phyloP scores from a whole-genome alignment of 2,888 invertebrate genomes.

The Diarsia brunnea region DNA sequence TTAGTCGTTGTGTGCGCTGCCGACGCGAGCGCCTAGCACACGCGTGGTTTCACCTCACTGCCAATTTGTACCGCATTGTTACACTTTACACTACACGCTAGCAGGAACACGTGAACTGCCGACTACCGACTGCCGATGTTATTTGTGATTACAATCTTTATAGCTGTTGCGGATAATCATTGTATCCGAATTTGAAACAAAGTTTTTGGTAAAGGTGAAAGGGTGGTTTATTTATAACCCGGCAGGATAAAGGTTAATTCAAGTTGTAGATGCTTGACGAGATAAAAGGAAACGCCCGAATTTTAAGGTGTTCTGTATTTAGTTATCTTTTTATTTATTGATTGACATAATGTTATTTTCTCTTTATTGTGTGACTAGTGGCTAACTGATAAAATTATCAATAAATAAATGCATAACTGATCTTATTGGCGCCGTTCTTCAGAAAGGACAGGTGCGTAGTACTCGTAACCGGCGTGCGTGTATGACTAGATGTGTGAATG shows the following conservation, averaged over 20 bases:
- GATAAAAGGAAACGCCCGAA: constrained; percentile 19
- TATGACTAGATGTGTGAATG: too few relatives aligned
- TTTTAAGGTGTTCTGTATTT: constrained; percentile 5
- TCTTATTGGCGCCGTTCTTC: too few relatives aligned
- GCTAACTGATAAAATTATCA: too few relatives aligned
- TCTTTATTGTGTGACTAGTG: too few relatives aligned
- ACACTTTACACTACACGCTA: constrained; percentile 67
- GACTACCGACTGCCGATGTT: constrained; percentile 25
- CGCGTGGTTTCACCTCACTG: constrained; percentile 79
- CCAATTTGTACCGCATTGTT: constrained; percentile 82
- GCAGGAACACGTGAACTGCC: constrained; percentile 47
- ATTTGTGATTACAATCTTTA: constrained; percentile 47
- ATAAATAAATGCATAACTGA: too few relatives aligned
- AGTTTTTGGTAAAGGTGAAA: constrained; percentile 32
- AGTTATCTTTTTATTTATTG: background rate
- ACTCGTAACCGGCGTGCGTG: too few relatives aligned
- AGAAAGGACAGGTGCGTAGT: too few relatives aligned
- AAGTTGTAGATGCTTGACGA: constrained; percentile 38
- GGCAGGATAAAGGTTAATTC: constrained; percentile 14
- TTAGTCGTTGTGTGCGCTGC: constrained; percentile 74
- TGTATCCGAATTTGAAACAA: constrained; percentile 31
- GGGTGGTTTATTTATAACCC: constrained; percentile 48
- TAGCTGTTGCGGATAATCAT: constrained; percentile 48
- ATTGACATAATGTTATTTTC: background rate
- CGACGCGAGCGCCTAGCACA: constrained; percentile 69